These are phyloP conservation scores for Bembecia ichneumoniformis DNA, from an alignment of 2,888 invertebrate genomes.

Conservation along the genomic window DNA sequence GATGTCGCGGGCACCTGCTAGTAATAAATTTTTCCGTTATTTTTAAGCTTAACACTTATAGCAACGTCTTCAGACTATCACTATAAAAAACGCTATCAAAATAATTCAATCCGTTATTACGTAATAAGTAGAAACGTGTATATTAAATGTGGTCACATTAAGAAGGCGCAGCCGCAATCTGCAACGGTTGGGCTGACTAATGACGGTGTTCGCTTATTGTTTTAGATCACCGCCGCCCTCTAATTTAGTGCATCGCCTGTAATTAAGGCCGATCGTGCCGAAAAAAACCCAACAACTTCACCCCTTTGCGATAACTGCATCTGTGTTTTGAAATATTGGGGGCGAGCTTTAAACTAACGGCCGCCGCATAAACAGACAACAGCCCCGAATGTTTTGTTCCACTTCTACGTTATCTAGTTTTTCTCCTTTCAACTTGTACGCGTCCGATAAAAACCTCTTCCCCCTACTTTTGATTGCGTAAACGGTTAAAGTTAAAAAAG, in stretches of 20 bases:
- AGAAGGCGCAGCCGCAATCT: conserved; percentile 42
- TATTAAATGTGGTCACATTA: conserved; percentile 35
- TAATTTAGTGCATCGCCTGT: conserved; percentile 57
- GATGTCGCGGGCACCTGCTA: too few species aligned
- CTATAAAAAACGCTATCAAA: too few species aligned
- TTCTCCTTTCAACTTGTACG: conserved; percentile 2
- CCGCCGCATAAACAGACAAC: conserved; percentile 4
- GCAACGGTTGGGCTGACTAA: conserved; percentile 38
- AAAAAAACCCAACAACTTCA: conserved; percentile 51
- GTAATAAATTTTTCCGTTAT: too few species aligned
- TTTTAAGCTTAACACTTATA: too few species aligned
- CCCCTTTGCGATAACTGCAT: conserved; percentile 53
- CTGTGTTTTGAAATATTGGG: conserved; percentile 33
- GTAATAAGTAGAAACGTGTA: conserved; percentile 41
- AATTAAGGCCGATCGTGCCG: conserved; percentile 46
- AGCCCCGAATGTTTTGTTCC: conserved; percentile 11
- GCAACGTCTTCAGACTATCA: too few species aligned
- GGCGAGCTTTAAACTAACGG: conserved; percentile 28
- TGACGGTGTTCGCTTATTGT: conserved; percentile 62
- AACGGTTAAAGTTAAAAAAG: conserved; percentile 58
- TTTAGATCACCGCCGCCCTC: conserved; percentile 66
- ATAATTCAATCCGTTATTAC: conserved; percentile 19
- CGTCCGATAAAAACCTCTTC: conserved; percentile 19
- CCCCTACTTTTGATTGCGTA: conserved; percentile 39
- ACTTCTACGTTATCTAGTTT: conserved; percentile 3